Base-by-base conservation (phyloP, 2,113 vertebrate species). In the Nyctibius bracteatus region DNA sequence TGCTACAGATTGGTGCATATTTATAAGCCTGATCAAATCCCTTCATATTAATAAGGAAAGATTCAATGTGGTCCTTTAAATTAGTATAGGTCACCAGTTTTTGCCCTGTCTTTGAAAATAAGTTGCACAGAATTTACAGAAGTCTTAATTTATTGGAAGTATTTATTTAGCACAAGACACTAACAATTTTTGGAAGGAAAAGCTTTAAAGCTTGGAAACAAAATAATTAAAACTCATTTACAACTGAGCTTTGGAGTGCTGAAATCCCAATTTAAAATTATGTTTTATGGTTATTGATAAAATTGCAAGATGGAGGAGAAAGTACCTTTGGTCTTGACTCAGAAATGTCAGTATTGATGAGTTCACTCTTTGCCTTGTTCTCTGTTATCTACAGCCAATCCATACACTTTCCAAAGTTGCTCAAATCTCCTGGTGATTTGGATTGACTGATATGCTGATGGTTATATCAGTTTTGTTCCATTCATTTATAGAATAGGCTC, bases 171-270 rank as follows among this genome's bases (percentile, higher is more conserved):
- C 33, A 23, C 30, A 71, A 55, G 83, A 54, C 55, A 24, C 65
- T 91, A 96, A 81, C 52, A 88, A 70, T 33, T 92, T 59, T 70
- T 88, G 66, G 89, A 91, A 59, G 15, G 41, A 66, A 89, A 97
- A 96, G 21, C 63, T 84, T 96, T 96, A 94, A 58, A 95, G 21
- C 65, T 84, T 97, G 77, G 70, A 92, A 96, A 58, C 17, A 88
- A 97, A 94, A 75, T 94, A 96, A 94, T 97, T 96, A 96, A 96
- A 96, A 91, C 44, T 84, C 97, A 82, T 96, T 95, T 95, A 95
- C 57, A 65, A 46, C 94, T 94, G 77, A 92, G 61, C 51, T 95
- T 57, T 57, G 58, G 81, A 95, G 30, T 92, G 68, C 82, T 89
- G 93, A 95, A 95, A 84, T 82, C 63, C 81, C 85, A 91, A 81